Base-by-base conservation (phyloP, 2,888 invertebrate species). In the Scaeva pyrastri region DNA sequence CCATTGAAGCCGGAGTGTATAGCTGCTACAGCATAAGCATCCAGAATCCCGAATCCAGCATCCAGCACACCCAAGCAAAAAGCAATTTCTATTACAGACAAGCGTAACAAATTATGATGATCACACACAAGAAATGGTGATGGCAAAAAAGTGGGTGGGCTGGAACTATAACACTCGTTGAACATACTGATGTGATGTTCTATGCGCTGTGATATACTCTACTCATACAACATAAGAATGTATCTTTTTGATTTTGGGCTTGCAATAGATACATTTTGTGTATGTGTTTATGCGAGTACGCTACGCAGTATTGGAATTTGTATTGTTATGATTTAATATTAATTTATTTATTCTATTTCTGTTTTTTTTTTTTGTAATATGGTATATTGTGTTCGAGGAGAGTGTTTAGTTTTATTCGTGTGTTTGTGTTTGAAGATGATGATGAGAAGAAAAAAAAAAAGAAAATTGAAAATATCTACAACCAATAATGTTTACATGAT, bases 61-160 rank as follows among this genome's bases (percentile, higher is more conserved):
- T 31, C 31, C 58, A 56, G 70, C 43, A 68, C n/a, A 55, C 23
- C 74, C 73, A 56, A 55, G 72, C 71, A 56, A 78, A 76, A 74
- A 82, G 86, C 82, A 86, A 86, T 82, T 86, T 86, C 82, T 82
- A 86, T 86, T 82, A 86, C 82, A 74, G 86, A 86, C 86, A 86
- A 86, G 82, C 86, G 86, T 86, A 82, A 82, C 82, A 86, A 86
- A 86, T 86, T 86, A 86, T 86, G 86, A 86, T 86, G 86, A 86
- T 86, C 86, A 76, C 81, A 76, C 81, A 86, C 73, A 50, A 64
- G 77, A 70, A 82, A 77, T 62, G 76, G 58, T 56, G 81, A 41
- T 66, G 64, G 23, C 55, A 50, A 45, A 60, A 48, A 50, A 62
- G 45, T 62, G 64, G 64, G 62, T 48, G 31, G 56, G 43, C 43